Evolutionary conservation across 2,888 invertebrate genomes (phyloP).

Genomic region (Acronicta alni): DNA sequence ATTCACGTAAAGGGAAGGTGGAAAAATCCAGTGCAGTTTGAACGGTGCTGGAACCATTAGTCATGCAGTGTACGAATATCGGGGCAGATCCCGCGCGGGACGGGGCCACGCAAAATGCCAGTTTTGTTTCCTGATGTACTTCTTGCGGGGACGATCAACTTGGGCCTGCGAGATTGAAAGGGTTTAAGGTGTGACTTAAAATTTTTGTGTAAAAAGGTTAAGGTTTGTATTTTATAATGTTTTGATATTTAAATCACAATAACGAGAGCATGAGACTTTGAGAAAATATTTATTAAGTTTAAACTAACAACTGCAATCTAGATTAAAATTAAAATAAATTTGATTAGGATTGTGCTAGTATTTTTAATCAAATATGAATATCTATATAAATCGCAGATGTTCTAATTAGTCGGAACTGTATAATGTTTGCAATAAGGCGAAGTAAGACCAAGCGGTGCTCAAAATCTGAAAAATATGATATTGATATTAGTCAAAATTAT

Average conservation of each 20-base stretch:
- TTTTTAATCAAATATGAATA: not conserved
- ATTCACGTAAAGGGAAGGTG: slow-evolving; percentile 1
- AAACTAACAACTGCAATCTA: no score
- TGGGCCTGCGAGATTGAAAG: slow-evolving; percentile 3
- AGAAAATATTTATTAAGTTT: no score
- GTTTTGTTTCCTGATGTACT: slow-evolving; percentile 37
- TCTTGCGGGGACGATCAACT: slow-evolving; percentile 42
- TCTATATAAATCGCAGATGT: not conserved
- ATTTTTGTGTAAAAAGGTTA: no score
- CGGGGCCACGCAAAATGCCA: slow-evolving; percentile 38
- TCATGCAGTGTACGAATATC: slow-evolving; percentile 23
- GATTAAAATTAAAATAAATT: no score
- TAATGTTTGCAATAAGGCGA: slow-evolving; percentile 66
- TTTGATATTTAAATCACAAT: no score
- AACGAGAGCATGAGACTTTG: no score
- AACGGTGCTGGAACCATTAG: slow-evolving; percentile 22
- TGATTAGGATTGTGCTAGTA: no score
- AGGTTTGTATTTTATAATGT: no score
- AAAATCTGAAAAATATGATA: slow-evolving; percentile 63
- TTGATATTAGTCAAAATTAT: not conserved
- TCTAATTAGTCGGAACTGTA: slow-evolving; percentile 43
- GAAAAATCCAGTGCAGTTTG: slow-evolving; percentile 22
- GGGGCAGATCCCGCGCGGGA: slow-evolving; percentile 27
- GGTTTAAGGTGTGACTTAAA: not conserved
- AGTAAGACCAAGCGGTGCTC: slow-evolving; percentile 71